Evolutionary conservation across 2,113 vertebrate genomes (phyloP).

Genomic region (Platanista minor): DNA sequence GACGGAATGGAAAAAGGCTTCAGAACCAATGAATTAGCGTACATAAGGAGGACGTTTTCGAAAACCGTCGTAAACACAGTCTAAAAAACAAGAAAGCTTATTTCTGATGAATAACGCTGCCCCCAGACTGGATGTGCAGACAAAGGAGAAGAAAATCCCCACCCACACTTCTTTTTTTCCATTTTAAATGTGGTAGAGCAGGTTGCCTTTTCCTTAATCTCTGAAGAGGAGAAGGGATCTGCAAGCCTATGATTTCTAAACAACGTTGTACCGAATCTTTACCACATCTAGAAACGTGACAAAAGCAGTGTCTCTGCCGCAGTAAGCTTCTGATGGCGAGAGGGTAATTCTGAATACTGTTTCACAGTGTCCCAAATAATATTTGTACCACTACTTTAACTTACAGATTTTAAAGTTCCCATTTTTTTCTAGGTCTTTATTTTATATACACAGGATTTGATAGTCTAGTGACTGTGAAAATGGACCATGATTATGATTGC

Average conservation of each 20-base stretch:
- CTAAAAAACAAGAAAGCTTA: background rate
- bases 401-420: background rate
- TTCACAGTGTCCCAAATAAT: background rate
- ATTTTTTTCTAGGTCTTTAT: conserved; percentile 15
- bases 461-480: conserved; percentile 40
- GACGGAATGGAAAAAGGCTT: background rate
- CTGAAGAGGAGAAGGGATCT: background rate
- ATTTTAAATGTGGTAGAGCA: background rate
- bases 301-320: background rate
- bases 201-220: conserved; percentile 15
- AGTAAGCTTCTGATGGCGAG: background rate
- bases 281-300: background rate
- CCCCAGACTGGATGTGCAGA: background rate
- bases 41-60: background rate
- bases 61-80: background rate
- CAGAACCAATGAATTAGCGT: background rate
- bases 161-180: too few species aligned
- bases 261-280: background rate
- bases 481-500: background rate
- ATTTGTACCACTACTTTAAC: background rate
- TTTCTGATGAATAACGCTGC: background rate
- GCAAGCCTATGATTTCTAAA: background rate
- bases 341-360: background rate
- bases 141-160: background rate
- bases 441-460: conserved; percentile 32